Conservation (phyloP, 1,140 invertebrate species). For the Mizuhopecten yessoensis region DNA sequence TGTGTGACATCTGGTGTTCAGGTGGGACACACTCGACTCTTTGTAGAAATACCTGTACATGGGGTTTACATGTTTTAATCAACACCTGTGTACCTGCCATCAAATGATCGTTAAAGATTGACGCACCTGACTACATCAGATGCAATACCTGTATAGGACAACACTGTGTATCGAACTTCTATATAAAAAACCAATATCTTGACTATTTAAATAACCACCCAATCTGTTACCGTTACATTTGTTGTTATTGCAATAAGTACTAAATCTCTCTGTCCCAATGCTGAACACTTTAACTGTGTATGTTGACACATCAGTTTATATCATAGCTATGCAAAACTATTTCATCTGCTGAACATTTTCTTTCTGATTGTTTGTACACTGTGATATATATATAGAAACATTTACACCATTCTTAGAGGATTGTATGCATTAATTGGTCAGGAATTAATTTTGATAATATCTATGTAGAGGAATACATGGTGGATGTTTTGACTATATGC, state of each 20-base stretch:
- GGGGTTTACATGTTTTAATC: too few relatives aligned
- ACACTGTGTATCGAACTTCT: background rate
- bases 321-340: background rate
- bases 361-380: background rate
- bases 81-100: background rate
- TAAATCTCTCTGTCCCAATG: background rate
- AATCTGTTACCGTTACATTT: background rate
- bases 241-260: background rate
- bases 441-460: background rate
- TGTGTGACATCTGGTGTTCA: background rate
- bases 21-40: background rate
- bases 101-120: too few relatives aligned
- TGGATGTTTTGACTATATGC: background rate
- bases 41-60: too few relatives aligned
- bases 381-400: too few relatives aligned
- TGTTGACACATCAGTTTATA: conserved; percentile 13
- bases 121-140: too few relatives aligned
- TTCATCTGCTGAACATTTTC: background rate
- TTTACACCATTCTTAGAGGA: too few relatives aligned
- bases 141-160: background rate
- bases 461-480: background rate
- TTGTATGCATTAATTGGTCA: too few relatives aligned
- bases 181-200: background rate
- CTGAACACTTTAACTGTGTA: too few relatives aligned
- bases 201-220: background rate